phyloP scores from a whole-genome alignment of 2,797 vertebrate genomes.

The Neopelma chrysocephalum region DNA sequence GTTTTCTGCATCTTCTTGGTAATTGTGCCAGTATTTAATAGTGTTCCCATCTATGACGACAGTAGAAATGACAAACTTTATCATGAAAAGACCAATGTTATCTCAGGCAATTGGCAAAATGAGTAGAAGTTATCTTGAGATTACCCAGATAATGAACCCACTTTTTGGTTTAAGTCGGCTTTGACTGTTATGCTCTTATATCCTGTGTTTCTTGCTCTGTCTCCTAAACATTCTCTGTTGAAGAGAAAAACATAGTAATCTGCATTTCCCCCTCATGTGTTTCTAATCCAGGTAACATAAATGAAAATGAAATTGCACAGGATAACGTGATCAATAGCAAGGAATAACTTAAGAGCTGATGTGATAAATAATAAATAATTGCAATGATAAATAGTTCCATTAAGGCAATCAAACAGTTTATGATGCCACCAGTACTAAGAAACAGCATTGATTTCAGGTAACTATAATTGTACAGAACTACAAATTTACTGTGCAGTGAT shows the following conservation, averaged over 20 bases:
- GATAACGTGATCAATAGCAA: neutral
- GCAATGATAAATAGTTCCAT: neutral
- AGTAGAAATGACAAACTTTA: neutral
- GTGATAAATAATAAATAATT: constrained; percentile 36
- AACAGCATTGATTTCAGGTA: neutral
- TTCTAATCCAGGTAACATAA: neutral
- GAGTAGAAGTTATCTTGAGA: neutral
- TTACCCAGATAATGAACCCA: neutral
- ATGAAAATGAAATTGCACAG: neutral
- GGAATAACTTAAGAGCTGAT: neutral
- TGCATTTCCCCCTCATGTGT: neutral
- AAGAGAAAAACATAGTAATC: neutral
- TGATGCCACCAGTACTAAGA: neutral
- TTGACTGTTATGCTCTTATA: neutral
- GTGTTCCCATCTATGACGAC: neutral
- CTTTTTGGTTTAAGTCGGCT: neutral
- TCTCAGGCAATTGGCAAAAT: neutral
- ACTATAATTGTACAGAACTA: neutral
- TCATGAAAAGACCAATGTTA: neutral
- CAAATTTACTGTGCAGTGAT: neutral
- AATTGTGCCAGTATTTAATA: neutral
- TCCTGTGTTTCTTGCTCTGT: neutral
- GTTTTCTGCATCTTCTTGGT: neutral
- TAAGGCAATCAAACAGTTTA: neutral
- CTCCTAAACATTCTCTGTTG: neutral